These are phyloP conservation scores for Gallinago paraguaiae DNA, from an alignment of 2,113 vertebrate genomes.

Conservation along the genomic window DNA sequence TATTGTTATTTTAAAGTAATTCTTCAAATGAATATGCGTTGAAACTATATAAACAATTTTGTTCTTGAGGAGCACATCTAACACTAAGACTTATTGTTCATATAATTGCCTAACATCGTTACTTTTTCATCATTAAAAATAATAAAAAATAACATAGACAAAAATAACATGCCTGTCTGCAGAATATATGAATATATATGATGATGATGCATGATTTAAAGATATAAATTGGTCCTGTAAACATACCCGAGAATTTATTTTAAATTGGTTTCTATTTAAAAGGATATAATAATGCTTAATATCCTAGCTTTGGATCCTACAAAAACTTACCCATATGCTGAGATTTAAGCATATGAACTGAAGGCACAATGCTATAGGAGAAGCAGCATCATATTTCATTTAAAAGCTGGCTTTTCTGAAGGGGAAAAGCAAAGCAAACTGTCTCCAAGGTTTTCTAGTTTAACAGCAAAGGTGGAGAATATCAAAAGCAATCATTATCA, in stretches of 20 bases:
- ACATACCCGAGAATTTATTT: neutral
- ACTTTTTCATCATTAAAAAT: neutral
- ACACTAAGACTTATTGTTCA: neutral
- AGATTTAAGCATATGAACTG: neutral
- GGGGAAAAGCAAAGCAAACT: neutral
- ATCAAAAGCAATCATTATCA: neutral
- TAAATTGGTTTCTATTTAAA: neutral
- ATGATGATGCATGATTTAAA: neutral
- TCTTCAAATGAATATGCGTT: neutral
- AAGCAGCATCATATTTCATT: neutral
- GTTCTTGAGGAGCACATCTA: neutral
- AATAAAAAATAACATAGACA: neutral
- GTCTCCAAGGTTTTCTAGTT: neutral
- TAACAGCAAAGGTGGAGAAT: neutral
- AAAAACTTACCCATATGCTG: neutral
- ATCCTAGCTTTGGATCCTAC: neutral
- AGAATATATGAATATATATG: neutral
- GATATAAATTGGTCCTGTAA: neutral
- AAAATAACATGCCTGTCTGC: neutral
- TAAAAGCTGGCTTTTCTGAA: neutral
- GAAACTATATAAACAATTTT: neutral
- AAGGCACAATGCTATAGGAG: neutral
- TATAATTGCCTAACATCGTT: neutral
- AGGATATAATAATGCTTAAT: neutral
- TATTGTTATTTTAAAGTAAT: neutral